Conservation (phyloP, 2,888 invertebrate species). For the Mesodorylaimus sp. region DNA sequence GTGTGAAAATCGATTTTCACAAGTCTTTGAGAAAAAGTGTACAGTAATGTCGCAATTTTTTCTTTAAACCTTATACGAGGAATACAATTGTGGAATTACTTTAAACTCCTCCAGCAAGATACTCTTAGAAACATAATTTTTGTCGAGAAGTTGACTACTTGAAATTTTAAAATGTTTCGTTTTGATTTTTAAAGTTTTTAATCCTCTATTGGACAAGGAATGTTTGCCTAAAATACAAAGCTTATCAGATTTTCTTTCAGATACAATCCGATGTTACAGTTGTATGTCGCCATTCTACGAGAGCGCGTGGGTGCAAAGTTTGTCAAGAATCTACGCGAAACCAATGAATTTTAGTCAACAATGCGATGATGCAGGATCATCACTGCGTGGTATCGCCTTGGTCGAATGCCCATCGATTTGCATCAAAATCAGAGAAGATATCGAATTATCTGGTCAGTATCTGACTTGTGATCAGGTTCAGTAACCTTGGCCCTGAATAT, state of each 20-base stretch:
- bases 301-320: conserved; percentile 18
- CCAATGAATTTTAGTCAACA: conserved; percentile 26
- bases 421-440: not conserved
- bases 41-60: no score
- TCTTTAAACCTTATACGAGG: no score
- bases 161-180: no score
- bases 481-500: not conserved
- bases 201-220: no score
- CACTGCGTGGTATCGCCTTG: not conserved
- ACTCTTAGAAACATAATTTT: no score
- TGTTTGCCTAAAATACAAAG: not conserved
- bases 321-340: conserved; percentile 20
- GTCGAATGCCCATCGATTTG: conserved; percentile 1
- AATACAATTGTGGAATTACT: no score
- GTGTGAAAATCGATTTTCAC: no score
- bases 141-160: no score
- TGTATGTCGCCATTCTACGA: conserved; percentile 28
- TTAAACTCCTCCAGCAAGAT: no score
- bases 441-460: not conserved
- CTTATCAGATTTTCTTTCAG: conserved; percentile 15
- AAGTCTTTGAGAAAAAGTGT: no score
- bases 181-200: no score
- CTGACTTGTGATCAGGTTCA: no score
- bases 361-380: conserved; percentile 10
- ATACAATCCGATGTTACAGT: conserved; percentile 25